A percentile compares a stretch with the other conserved stretches of the same genome.
phyloP scores from a whole-genome alignment of 2,797 vertebrate genomes.

The Anisognathus igniventris region DNA sequence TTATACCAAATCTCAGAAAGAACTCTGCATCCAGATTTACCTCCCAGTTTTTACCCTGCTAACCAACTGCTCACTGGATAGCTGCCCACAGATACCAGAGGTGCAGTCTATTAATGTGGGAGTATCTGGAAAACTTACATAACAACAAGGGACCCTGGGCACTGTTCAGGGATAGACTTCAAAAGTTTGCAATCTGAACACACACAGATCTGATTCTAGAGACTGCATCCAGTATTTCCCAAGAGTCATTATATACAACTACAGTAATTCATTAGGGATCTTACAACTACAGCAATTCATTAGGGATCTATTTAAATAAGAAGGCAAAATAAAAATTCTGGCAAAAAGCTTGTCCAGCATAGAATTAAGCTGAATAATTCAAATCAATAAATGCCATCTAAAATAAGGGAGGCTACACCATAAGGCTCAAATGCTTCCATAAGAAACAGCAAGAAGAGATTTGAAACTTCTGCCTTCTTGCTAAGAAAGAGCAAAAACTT shows the following conservation, averaged over 20 bases:
- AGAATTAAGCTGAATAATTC: slow-evolving; percentile 10
- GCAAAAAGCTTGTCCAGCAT: not conserved
- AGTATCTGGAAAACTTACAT: not conserved
- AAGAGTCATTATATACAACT: not conserved
- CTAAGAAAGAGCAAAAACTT: not conserved
- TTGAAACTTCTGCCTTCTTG: not conserved
- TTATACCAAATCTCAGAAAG: not conserved
- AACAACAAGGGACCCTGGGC: not conserved
- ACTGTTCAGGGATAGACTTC: not conserved
- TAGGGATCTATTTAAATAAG: slow-evolving; percentile 31
- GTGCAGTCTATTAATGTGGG: not conserved
- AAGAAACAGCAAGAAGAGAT: not conserved
- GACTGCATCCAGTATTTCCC: not conserved
- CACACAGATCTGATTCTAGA: not conserved
- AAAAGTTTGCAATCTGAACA: not conserved
- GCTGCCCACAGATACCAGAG: not conserved
- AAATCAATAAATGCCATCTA: slow-evolving; percentile 14
- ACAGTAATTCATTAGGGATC: slow-evolving; percentile 18
- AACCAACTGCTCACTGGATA: not conserved
- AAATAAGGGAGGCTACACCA: not conserved
- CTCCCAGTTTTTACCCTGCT: not conserved
- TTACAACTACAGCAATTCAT: slow-evolving; percentile 17
- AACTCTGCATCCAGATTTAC: not conserved
- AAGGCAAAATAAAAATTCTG: slow-evolving; percentile 2
- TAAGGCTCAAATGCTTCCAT: not conserved